phyloP scores from a whole-genome alignment of 2,888 invertebrate species.

The Matsumyia berberina region DNA sequence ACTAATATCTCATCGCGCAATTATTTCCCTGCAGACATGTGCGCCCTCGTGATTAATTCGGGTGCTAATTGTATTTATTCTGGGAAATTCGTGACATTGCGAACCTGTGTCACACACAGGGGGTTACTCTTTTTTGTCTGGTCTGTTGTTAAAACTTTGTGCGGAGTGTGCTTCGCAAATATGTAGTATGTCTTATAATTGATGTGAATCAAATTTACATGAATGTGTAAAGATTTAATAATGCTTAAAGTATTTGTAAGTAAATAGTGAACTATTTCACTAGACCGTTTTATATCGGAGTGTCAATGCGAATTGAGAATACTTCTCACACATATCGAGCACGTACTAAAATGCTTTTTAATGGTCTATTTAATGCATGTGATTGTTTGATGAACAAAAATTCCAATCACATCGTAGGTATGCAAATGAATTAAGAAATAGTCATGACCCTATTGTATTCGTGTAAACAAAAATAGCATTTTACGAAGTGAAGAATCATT shows the following conservation, averaged over 20 bases:
- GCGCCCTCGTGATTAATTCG: slow-evolving; percentile 30
- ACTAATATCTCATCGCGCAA: not conserved
- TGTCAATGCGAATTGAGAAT: not conserved
- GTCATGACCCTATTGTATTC: too few relatives aligned
- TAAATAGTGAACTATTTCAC: not conserved
- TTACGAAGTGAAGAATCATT: too few relatives aligned
- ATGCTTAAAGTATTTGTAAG: not conserved
- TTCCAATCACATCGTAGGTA: too few relatives aligned
- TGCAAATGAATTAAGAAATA: too few relatives aligned
- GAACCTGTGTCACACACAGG: not conserved
- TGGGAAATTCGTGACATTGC: slow-evolving; percentile 22
- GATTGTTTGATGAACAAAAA: too few relatives aligned
- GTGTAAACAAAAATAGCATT: too few relatives aligned
- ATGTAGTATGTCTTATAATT: not conserved
- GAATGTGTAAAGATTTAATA: slow-evolving; percentile 6
- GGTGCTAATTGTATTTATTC: slow-evolving; percentile 29
- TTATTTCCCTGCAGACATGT: slow-evolving; percentile 2
- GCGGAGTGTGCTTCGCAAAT: not conserved
- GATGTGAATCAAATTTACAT: slow-evolving; percentile 10
- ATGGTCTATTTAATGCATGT: not conserved
- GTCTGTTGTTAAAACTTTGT: not conserved
- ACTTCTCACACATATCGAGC: not conserved
- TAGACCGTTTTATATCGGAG: slow-evolving; percentile 1
- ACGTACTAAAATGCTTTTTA: not conserved
- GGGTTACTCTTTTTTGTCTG: not conserved